Conservation (phyloP, 1,140 invertebrate species). For the Idris sp. region DNA sequence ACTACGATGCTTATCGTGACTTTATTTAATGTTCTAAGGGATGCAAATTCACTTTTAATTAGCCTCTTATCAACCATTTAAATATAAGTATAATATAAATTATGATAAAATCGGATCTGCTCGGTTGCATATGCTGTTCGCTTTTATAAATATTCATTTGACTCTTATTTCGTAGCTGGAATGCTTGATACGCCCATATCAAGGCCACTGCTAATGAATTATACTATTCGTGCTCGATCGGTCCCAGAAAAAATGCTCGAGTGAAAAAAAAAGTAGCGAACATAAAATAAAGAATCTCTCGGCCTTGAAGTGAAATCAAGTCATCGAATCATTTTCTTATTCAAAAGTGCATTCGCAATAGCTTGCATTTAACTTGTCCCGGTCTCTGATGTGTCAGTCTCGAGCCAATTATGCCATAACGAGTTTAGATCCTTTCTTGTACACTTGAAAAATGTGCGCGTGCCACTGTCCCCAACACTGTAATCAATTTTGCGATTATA, state of each 20-base stretch:
- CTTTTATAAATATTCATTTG: conserved; percentile 60
- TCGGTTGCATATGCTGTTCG: conserved; percentile 28
- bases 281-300: conserved; percentile 20
- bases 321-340: conserved; percentile 42
- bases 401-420: conserved; percentile 42
- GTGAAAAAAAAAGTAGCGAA: not conserved
- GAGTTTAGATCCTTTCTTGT: conserved; percentile 29
- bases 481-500: conserved; percentile 36
- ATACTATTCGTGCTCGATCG: conserved; percentile 44
- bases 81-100: conserved; percentile 59
- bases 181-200: conserved; percentile 44
- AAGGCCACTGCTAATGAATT: conserved; percentile 54
- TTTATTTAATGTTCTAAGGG: conserved; percentile 36
- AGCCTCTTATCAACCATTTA: conserved; percentile 50
- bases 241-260: conserved; percentile 13
- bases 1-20: conserved; percentile 33
- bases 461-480: conserved; percentile 16
- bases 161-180: conserved; percentile 49
- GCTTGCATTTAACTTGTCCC: conserved; percentile 28
- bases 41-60: conserved; percentile 57
- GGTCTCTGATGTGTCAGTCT: conserved; percentile 45
- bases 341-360: conserved; percentile 23
- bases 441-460: too few species aligned
- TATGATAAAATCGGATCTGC: conserved; percentile 56
- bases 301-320: conserved; percentile 46